phyloP scores from a whole-genome alignment of 2,888 invertebrate species.

The Archips crataeganus region DNA sequence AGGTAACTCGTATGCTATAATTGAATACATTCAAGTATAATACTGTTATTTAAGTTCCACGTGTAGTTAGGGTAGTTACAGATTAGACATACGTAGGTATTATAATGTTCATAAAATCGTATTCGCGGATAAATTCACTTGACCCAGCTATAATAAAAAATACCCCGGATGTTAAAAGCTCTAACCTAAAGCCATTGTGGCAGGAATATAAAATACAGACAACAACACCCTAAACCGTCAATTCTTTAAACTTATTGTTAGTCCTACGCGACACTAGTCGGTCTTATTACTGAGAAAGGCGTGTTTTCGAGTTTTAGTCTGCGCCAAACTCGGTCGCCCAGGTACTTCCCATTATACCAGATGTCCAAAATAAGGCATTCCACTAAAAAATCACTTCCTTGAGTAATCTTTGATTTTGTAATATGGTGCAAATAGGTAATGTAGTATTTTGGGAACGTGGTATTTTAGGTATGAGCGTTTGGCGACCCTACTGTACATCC shows the following conservation, averaged over 20 bases:
- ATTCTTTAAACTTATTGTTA: too few species aligned
- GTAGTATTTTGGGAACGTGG: too few species aligned
- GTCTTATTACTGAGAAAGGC: too few species aligned
- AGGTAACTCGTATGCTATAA: background rate
- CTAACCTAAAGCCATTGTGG: background rate
- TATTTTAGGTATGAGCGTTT: too few species aligned
- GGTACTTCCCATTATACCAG: too few species aligned
- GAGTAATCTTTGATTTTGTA: too few species aligned
- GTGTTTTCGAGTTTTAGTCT: too few species aligned
- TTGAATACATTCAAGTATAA: background rate
- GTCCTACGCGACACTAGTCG: too few species aligned
- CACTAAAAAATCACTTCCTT: too few species aligned
- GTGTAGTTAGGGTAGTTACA: background rate
- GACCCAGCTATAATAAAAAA: background rate
- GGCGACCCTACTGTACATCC: background rate
- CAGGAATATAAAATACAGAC: background rate
- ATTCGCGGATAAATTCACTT: background rate
- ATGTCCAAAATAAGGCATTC: too few species aligned
- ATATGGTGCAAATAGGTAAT: too few species aligned
- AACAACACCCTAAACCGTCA: background rate
- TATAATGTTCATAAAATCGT: background rate
- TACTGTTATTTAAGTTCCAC: background rate
- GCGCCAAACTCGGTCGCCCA: too few species aligned
- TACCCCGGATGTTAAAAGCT: background rate
- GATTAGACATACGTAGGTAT: background rate